Conservation (phyloP, 2,888 invertebrate species). For the Oxytorus armatus region DNA sequence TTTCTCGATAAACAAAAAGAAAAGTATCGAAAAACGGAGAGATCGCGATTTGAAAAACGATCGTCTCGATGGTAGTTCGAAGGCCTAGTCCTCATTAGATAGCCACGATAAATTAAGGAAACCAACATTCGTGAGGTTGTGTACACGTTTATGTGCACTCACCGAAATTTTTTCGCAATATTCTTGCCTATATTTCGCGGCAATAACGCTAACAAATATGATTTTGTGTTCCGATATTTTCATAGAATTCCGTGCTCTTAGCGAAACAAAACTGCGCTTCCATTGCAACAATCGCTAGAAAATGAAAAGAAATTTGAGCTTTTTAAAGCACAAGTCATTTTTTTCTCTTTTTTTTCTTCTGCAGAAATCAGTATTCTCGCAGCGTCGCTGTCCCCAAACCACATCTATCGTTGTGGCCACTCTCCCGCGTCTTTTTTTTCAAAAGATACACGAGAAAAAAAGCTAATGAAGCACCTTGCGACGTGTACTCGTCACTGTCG, state of each 20-base stretch:
- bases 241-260: slow-evolving; percentile 24
- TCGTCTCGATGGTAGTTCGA: slow-evolving; percentile 64
- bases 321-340: slow-evolving; percentile 7
- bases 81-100: slow-evolving; percentile 67
- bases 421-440: neutral
- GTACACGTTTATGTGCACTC: slow-evolving; percentile 15
- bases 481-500: too few species aligned
- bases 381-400: slow-evolving; percentile 31
- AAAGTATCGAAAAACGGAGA: slow-evolving; percentile 4
- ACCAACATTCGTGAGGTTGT: slow-evolving; percentile 27
- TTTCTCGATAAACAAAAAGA: slow-evolving; percentile 4
- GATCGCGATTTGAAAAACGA: slow-evolving; percentile 40
- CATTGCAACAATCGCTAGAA: slow-evolving; percentile 37
- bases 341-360: slow-evolving; percentile 11
- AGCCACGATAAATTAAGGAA: slow-evolving; percentile 51
- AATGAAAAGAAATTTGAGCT: slow-evolving; percentile 23
- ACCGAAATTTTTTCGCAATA: slow-evolving; percentile 24
- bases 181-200: slow-evolving; percentile 39
- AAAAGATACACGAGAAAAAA: too few species aligned
- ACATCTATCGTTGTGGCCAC: neutral
- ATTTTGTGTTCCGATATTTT: slow-evolving; percentile 20
- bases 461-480: too few species aligned
- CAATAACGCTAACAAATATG: slow-evolving; percentile 15
- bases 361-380: slow-evolving; percentile 51
- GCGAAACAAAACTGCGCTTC: slow-evolving; percentile 51